phyloP scores from a whole-genome alignment of 2,797 vertebrate genomes.

The Syngnathus rostellatus region DNA sequence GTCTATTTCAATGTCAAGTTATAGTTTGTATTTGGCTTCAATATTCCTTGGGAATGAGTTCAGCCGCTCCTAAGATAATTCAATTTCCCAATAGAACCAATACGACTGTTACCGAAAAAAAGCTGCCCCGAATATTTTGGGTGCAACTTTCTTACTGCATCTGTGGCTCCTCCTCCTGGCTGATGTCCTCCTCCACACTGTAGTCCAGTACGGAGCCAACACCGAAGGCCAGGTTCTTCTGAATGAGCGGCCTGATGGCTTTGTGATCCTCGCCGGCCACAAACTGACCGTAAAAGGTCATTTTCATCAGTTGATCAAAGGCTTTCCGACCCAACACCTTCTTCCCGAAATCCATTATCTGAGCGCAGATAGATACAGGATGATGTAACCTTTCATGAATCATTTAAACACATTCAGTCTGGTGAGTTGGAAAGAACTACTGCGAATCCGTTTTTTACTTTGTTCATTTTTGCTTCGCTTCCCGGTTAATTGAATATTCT shows the following conservation, averaged over 20 bases:
- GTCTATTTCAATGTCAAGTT: not conserved
- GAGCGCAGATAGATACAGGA: constrained; percentile 4
- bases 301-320: constrained; percentile 84
- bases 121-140: not conserved
- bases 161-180: constrained; percentile 53
- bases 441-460: not conserved
- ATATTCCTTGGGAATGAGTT: not conserved
- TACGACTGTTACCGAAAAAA: not conserved
- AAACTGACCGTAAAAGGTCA: constrained; percentile 92
- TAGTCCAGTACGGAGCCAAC: constrained; percentile 87
- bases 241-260: constrained; percentile 78
- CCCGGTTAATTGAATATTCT: not conserved
- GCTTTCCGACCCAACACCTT: constrained; percentile 71
- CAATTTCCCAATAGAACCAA: not conserved
- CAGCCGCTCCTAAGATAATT: not conserved
- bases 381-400: not conserved
- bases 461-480: not conserved
- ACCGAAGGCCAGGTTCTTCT: constrained; percentile 74
- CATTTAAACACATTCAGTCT: not conserved
- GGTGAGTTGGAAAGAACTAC: not conserved
- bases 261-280: constrained; percentile 85
- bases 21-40: no score
- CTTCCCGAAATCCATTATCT: constrained; percentile 75
- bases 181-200: constrained; percentile 82
- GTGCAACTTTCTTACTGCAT: constrained; percentile 59